A percentile compares a stretch with the other conserved stretches of the same genome.
phyloP scores from a whole-genome alignment of 1,140 invertebrate genomes.

The Drosophila nasuta region DNA sequence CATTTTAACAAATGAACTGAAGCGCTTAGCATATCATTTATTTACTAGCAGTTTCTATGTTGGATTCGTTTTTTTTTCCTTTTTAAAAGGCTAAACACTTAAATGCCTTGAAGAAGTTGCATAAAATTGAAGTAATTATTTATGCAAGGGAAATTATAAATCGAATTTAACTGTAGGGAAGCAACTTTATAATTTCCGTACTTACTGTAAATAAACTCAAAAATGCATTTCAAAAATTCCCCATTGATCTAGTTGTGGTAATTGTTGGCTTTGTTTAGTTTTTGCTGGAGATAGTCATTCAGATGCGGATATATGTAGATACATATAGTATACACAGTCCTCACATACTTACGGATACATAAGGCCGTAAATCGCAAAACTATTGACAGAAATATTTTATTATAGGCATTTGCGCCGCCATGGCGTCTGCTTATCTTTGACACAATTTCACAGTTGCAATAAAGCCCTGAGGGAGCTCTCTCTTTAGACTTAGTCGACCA shows the following conservation, averaged over 20 bases:
- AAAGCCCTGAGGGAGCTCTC: constrained; percentile 7
- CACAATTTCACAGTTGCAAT: constrained; percentile 29
- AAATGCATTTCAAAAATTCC: constrained; percentile 52
- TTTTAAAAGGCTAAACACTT: neutral
- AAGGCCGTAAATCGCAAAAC: constrained; percentile 60
- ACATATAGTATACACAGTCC: constrained; percentile 3
- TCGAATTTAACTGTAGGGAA: constrained; percentile 37
- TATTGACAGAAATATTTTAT: constrained; percentile 37
- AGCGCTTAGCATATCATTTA: constrained; percentile 72
- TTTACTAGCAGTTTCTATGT: constrained; percentile 29
- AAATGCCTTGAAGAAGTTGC: constrained; percentile 38
- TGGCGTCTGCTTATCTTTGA: constrained; percentile 51
- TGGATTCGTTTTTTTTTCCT: constrained; percentile 2
- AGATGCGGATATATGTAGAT: constrained; percentile 52
- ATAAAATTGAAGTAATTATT: constrained; percentile 50
- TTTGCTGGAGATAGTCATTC: constrained; percentile 47
- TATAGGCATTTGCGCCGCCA: constrained; percentile 21
- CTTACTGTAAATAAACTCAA: constrained; percentile 61
- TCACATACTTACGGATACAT: constrained; percentile 35
- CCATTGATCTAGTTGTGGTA: constrained; percentile 23
- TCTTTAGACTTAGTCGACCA: neutral
- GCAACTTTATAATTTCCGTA: constrained; percentile 77
- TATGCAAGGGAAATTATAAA: constrained; percentile 67
- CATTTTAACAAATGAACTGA: constrained; percentile 71
- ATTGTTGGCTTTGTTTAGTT: constrained; percentile 56